Evolutionary conservation across 2,113 vertebrate genomes (phyloP).

Genomic region (Seriola quinqueradiata): DNA sequence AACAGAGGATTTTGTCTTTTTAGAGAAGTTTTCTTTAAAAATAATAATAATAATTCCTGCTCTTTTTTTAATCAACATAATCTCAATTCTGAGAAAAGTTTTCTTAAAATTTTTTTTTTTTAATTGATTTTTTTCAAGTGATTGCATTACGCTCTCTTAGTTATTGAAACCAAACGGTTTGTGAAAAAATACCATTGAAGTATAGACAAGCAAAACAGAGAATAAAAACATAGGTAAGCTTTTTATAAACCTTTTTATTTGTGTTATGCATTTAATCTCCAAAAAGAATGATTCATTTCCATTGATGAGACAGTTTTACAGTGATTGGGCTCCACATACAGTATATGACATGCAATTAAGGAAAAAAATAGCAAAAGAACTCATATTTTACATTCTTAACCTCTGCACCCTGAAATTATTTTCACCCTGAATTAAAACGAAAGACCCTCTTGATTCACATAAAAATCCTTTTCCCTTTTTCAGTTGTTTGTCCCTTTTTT

Average conservation of each 20-base stretch:
- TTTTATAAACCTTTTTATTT: slow-evolving; percentile 80
- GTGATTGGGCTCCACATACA: slow-evolving; percentile 80
- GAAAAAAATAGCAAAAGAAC: slow-evolving; percentile 61
- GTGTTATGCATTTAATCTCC: slow-evolving; percentile 75
- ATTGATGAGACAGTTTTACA: slow-evolving; percentile 79
- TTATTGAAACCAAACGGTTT: too few relatives aligned
- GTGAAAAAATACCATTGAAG: neutral
- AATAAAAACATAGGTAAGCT: slow-evolving; percentile 3
- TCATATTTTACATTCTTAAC: slow-evolving; percentile 76
- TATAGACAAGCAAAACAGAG: neutral
- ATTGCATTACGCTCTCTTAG: too few relatives aligned
- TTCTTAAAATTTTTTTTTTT: too few relatives aligned
- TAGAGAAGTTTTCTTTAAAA: too few relatives aligned
- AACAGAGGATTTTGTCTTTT: too few relatives aligned
- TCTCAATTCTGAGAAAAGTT: too few relatives aligned
- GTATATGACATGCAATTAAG: slow-evolving; percentile 82
- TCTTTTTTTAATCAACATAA: too few relatives aligned
- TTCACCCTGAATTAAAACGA: slow-evolving; percentile 69
- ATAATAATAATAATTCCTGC: too few relatives aligned
- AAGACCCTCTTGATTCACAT: slow-evolving; percentile 28
- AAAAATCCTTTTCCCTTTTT: neutral
- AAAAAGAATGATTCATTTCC: slow-evolving; percentile 77
- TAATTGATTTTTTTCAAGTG: too few relatives aligned
- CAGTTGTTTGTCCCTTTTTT: slow-evolving; percentile 1
- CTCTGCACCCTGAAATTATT: slow-evolving; percentile 64